phyloP scores from a whole-genome alignment of 2,797 vertebrate species.

The Ataeniobius toweri region DNA sequence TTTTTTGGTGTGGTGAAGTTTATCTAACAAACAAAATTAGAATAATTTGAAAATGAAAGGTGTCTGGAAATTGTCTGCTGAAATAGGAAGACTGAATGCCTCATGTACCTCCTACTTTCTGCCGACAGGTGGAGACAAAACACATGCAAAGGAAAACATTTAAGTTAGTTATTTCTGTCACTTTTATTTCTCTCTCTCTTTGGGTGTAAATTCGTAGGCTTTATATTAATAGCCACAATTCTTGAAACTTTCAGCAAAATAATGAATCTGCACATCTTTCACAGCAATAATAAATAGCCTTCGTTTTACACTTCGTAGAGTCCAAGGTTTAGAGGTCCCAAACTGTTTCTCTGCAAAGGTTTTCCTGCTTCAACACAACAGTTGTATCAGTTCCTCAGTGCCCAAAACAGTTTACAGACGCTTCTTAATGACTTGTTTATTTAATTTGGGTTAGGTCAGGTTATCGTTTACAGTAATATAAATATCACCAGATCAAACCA shows the following conservation, averaged over 20 bases:
- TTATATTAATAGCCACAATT: neutral
- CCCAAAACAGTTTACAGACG: neutral
- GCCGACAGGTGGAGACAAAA: constrained; percentile 24
- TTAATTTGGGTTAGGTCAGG: neutral
- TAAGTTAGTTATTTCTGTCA: neutral
- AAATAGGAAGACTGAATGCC: no score
- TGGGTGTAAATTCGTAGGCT: neutral
- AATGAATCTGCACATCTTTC: no score
- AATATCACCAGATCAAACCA: no score
- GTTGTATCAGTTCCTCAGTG: neutral
- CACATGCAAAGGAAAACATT: neutral
- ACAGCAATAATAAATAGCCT: no score
- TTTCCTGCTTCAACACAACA: neutral
- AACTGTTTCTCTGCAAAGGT: neutral
- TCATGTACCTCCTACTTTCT: neutral
- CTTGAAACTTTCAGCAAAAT: neutral
- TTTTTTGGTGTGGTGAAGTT: neutral
- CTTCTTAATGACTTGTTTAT: neutral
- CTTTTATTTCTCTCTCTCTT: neutral
- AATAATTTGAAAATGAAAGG: neutral
- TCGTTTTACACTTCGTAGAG: no score
- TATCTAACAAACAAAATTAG: neutral
- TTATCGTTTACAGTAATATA: no score
- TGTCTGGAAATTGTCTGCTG: neutral
- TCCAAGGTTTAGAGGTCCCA: no score